These are phyloP conservation scores for Sylvicola fuscatus DNA, from an alignment of 2,888 invertebrate genomes.

Conservation along the genomic window DNA sequence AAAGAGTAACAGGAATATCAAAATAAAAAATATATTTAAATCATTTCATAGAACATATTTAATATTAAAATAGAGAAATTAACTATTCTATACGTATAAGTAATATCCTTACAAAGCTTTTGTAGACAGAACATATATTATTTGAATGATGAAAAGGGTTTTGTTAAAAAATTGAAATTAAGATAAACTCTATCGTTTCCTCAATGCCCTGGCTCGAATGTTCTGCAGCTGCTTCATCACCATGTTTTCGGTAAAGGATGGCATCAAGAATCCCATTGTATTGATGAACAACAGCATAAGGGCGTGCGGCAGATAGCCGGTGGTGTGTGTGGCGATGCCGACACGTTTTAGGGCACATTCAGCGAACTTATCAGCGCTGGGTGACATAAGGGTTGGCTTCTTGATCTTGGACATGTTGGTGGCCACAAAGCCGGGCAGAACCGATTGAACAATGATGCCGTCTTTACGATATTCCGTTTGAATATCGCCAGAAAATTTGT, in stretches of 20 bases:
- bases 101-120: no score
- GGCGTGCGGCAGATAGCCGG: constrained; percentile 42
- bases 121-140: no score
- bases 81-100: no score
- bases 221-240: constrained; percentile 16
- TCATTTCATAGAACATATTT: no score
- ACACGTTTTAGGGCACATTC: constrained; percentile 46
- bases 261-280: constrained; percentile 11
- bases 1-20: no score
- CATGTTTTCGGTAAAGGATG: constrained; percentile 15
- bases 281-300: constrained; percentile 15
- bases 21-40: no score
- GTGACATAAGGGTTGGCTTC: constrained; percentile 51
- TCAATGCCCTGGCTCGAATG: constrained; percentile 17
- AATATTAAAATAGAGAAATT: no score
- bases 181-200: background rate
- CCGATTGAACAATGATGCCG: constrained; percentile 59
- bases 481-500: constrained; percentile 59
- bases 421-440: constrained; percentile 74
- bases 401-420: constrained; percentile 78
- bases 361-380: constrained; percentile 50
- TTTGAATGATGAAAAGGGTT: no score
- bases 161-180: no score
- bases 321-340: constrained; percentile 45
- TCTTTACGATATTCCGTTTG: constrained; percentile 49